Evolutionary conservation across 2,113 vertebrate genomes (phyloP).

Genomic region (Cyrtonyx montezumae): DNA sequence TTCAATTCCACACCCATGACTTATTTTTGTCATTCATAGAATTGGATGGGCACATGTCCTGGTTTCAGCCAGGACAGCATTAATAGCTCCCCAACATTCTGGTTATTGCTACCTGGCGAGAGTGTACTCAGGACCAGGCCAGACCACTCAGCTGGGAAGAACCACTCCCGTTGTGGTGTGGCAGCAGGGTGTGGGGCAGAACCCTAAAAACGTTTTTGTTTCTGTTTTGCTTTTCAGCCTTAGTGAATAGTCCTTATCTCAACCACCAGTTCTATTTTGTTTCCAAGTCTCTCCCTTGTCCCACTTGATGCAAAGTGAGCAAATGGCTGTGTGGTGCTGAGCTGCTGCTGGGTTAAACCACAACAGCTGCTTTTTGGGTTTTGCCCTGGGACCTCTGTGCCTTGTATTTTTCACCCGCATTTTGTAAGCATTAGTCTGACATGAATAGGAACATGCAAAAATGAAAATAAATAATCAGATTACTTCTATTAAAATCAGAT

Average conservation of each 20-base stretch:
- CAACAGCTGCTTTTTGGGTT: neutral
- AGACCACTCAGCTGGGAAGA: too few species aligned
- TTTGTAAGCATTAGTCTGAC: neutral
- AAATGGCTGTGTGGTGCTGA: neutral
- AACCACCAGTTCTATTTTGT: neutral
- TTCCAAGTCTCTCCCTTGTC: neutral
- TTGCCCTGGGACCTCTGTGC: neutral
- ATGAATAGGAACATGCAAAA: neutral
- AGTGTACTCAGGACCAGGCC: too few species aligned
- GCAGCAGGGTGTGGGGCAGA: too few species aligned
- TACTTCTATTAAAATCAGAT: neutral
- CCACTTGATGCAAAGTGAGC: neutral
- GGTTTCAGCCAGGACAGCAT: neutral
- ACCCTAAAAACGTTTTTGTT: neutral
- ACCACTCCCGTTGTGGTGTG: too few species aligned
- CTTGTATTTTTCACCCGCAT: neutral
- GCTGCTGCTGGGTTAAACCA: neutral
- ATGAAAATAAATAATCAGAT: neutral
- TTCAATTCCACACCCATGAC: neutral
- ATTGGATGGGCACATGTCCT: neutral
- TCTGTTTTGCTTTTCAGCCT: neutral
- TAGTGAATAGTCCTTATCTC: neutral
- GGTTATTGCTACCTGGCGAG: neutral
- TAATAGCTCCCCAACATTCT: neutral
- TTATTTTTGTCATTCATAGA: neutral